phyloP scores from a whole-genome alignment of 2,888 invertebrate species.

The Galerucella nymphaeae region DNA sequence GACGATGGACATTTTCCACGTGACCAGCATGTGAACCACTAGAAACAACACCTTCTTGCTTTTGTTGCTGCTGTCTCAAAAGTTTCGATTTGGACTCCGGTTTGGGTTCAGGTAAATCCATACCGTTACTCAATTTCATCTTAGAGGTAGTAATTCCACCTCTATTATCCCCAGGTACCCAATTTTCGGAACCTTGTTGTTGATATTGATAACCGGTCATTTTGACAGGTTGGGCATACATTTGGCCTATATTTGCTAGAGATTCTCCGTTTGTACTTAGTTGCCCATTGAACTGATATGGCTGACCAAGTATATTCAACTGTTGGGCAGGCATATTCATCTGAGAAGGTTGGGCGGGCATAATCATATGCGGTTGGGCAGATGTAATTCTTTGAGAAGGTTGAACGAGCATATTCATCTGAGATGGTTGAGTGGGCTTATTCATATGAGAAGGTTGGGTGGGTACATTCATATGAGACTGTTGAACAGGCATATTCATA shows the following conservation, averaged over 20 bases:
- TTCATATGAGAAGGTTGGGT: neutral
- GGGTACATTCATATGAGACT: neutral
- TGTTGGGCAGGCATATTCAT: neutral
- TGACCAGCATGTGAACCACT: neutral
- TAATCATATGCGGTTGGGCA: neutral
- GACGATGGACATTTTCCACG: neutral
- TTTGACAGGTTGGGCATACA: neutral
- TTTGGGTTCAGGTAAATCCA: constrained; percentile 11
- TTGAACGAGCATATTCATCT: neutral
- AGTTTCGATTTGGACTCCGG: constrained; percentile 6
- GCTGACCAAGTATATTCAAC: too few species aligned
- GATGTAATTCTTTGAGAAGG: too few species aligned
- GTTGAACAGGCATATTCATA: too few species aligned
- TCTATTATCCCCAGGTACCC: neutral
- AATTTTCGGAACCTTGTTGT: constrained; percentile 4
- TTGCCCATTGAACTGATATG: neutral
- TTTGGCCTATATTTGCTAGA: neutral
- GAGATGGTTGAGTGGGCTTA: neutral
- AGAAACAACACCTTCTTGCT: neutral
- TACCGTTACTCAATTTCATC: neutral
- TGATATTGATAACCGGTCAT: neutral
- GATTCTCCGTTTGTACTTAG: neutral
- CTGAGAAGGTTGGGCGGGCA: neutral
- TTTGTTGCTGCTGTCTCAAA: neutral
- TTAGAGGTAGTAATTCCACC: neutral